Percentiles rank a stretch among this genome's conserved stretches.
phyloP scores from a whole-genome alignment of 2,888 invertebrate species.

The Busseola fusca region DNA sequence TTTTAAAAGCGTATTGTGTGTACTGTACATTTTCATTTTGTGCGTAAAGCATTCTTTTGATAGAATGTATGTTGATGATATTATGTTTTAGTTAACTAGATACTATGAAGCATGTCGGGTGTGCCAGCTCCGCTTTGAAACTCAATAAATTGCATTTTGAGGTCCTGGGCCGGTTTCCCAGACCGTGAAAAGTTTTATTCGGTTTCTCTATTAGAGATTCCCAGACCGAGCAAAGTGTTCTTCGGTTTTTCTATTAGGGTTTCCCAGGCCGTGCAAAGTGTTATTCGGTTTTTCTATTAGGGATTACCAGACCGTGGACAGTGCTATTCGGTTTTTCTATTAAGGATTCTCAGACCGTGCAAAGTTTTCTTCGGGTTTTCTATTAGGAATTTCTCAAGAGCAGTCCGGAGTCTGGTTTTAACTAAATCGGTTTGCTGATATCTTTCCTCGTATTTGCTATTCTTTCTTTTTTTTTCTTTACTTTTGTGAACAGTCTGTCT shows the following conservation, averaged over 20 bases:
- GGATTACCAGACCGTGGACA: too few relatives aligned
- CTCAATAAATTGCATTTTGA: not conserved
- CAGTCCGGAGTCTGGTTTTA: too few relatives aligned
- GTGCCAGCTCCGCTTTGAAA: not conserved
- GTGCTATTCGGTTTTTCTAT: too few relatives aligned
- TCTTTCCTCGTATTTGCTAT: not conserved
- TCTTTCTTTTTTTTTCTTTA: too few relatives aligned
- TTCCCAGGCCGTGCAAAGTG: too few relatives aligned
- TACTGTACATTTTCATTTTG: conserved; percentile 27
- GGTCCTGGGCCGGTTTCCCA: too few relatives aligned
- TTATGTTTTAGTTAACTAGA: not conserved
- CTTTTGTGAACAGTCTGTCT: not conserved
- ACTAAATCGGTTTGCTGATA: not conserved
- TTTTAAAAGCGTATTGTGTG: conserved; percentile 49
- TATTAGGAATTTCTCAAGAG: too few relatives aligned
- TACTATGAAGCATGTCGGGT: not conserved
- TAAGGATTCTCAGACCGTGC: not conserved
- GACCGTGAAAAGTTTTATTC: too few relatives aligned
- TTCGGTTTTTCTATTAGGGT: too few relatives aligned
- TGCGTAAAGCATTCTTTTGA: conserved; percentile 27
- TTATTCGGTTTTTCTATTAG: not conserved
- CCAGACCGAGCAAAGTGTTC: too few relatives aligned
- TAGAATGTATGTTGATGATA: not conserved
- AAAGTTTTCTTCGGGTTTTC: not conserved
- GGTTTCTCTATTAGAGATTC: too few relatives aligned